Percentiles rank a stretch among this genome's conserved stretches.
Conservation (phyloP, 1,140 invertebrate species). For the Philaenus spumarius region DNA sequence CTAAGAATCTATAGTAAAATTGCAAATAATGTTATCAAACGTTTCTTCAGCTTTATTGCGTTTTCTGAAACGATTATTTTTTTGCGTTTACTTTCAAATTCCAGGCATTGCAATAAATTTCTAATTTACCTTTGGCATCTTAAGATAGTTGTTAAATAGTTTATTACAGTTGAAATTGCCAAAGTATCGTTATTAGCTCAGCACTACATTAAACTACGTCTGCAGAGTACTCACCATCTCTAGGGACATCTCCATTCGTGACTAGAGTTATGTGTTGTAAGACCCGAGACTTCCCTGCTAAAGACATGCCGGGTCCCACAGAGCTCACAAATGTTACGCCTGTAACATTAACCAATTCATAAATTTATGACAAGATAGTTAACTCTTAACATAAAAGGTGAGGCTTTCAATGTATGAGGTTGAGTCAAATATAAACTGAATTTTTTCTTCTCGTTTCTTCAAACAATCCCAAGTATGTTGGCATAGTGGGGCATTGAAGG, state of each 20-base stretch:
- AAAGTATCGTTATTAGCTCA: background rate
- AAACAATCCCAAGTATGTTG: no score
- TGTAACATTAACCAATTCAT: no score
- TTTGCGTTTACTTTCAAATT: background rate
- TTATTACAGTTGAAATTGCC: background rate
- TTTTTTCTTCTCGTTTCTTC: no score
- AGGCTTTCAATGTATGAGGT: no score
- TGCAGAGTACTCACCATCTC: conserved; percentile 11
- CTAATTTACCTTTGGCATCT: background rate
- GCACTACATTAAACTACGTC: background rate
- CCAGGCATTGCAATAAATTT: background rate
- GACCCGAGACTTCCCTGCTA: conserved; percentile 4
- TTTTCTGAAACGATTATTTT: background rate
- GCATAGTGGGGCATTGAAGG: no score
- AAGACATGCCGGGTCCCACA: background rate
- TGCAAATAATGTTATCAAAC: no score
- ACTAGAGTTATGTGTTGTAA: conserved; percentile 18
- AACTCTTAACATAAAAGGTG: no score
- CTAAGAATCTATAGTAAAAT: no score
- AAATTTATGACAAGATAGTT: no score
- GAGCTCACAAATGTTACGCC: conserved; percentile 15
- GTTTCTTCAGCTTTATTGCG: background rate
- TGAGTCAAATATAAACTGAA: no score
- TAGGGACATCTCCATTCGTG: conserved; percentile 8
- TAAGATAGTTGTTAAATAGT: background rate